A percentile compares a stretch with the other conserved stretches of the same genome.
Conservation (phyloP, 2,797 vertebrate genomes). For the Acropternis orthonyx region DNA sequence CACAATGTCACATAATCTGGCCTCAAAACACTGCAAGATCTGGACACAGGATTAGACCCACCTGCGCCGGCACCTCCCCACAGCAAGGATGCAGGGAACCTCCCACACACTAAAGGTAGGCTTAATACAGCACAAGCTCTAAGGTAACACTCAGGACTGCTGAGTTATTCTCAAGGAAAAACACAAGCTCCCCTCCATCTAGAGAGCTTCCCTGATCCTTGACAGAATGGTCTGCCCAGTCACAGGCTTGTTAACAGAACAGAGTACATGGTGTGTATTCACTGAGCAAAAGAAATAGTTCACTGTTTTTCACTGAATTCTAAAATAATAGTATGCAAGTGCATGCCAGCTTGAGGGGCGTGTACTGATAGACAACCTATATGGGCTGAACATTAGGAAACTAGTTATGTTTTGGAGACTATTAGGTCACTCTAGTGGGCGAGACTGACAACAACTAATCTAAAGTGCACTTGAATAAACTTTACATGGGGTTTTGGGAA, state of each 20-base stretch:
- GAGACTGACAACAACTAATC: neutral
- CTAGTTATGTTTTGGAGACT: neutral
- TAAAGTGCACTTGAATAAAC: neutral
- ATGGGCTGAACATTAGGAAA: neutral
- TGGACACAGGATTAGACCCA: neutral
- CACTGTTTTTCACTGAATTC: neutral
- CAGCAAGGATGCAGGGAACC: neutral
- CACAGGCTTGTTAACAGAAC: neutral
- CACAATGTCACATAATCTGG: accelerated
- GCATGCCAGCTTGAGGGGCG: neutral
- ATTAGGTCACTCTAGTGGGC: neutral
- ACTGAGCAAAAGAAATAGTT: neutral
- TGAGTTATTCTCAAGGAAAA: neutral
- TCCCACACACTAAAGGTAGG: neutral
- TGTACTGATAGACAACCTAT: neutral
- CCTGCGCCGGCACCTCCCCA: neutral
- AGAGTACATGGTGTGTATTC: neutral
- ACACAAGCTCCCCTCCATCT: neutral
- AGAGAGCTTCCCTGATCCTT: neutral
- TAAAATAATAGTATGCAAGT: neutral
- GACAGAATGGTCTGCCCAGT: neutral
- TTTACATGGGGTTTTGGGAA: neutral
- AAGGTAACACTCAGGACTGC: neutral
- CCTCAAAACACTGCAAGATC: neutral
- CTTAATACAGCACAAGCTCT: neutral